These are phyloP conservation scores for Apus apus DNA, from an alignment of 2,113 vertebrate species.

Conservation along the genomic window DNA sequence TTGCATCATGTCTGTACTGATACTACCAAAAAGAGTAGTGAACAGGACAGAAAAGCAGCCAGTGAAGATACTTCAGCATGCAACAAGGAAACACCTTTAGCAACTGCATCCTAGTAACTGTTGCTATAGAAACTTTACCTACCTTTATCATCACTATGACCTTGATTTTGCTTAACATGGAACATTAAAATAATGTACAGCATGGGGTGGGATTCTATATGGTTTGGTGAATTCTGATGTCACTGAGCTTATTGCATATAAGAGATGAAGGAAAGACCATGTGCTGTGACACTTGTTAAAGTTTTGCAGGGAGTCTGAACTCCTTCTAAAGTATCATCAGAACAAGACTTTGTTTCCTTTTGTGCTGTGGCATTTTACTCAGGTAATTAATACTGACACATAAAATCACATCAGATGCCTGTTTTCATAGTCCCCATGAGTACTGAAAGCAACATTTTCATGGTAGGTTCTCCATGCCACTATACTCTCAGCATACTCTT, in stretches of 20 bases:
- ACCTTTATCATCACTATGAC: constrained; percentile 69
- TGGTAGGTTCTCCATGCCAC: not conserved
- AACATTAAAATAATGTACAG: constrained; percentile 48
- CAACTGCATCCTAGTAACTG: constrained; percentile 78
- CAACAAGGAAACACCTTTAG: constrained; percentile 73
- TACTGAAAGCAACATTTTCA: not conserved
- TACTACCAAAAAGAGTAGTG: constrained; percentile 55
- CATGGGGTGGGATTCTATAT: not conserved
- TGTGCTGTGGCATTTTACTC: not conserved
- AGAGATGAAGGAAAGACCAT: not conserved
- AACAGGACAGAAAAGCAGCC: constrained; percentile 64
- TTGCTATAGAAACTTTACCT: constrained; percentile 80
- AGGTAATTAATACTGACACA: not conserved
- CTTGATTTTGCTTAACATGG: constrained; percentile 71
- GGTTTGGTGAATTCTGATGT: constrained; percentile 10
- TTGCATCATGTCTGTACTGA: constrained; percentile 38
- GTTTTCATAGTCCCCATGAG: not conserved
- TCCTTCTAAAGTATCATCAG: not conserved
- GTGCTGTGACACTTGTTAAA: not conserved
- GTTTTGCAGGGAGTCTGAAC: not conserved
- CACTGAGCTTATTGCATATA: not conserved
- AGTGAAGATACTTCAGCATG: constrained; percentile 60
- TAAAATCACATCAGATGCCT: not conserved
- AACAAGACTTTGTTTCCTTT: not conserved
- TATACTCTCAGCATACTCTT: rapidly evolving